These are phyloP conservation scores for Prunella himalayana DNA, from an alignment of 2,113 vertebrate species.

Conservation along the genomic window DNA sequence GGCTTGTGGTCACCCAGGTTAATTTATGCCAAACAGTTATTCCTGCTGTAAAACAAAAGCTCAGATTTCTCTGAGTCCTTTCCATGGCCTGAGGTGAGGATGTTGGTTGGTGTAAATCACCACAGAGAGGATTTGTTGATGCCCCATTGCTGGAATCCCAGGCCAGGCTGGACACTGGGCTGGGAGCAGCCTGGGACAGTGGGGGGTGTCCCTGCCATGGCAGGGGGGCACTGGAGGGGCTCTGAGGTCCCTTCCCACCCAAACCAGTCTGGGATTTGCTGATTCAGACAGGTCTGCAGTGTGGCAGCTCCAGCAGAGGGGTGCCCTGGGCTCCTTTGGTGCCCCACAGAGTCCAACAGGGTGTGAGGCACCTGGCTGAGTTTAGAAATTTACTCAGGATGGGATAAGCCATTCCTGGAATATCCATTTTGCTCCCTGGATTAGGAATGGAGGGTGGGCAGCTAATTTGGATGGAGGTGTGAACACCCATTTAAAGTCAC, in stretches of 20 bases:
- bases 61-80: not conserved
- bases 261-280: accelerated
- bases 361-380: accelerated
- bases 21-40: not conserved
- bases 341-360: not conserved
- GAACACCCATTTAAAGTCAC: not conserved
- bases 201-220: not conserved
- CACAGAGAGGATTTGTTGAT: accelerated
- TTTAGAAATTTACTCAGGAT: not conserved
- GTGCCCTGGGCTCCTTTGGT: not conserved
- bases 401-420: not conserved
- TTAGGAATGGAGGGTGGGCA: not conserved
- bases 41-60: not conserved
- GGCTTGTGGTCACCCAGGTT: not conserved
- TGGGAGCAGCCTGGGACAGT: not conserved
- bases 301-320: not conserved
- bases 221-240: not conserved
- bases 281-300: not conserved
- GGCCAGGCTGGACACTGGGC: not conserved
- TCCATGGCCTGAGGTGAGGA: not conserved
- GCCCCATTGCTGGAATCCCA: not conserved
- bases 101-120: not conserved
- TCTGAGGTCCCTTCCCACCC: accelerated
- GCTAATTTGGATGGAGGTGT: not conserved
- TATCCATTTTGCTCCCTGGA: not conserved